These are phyloP conservation scores for Argentina silus DNA, from an alignment of 2,797 vertebrate species.

Conservation along the genomic window DNA sequence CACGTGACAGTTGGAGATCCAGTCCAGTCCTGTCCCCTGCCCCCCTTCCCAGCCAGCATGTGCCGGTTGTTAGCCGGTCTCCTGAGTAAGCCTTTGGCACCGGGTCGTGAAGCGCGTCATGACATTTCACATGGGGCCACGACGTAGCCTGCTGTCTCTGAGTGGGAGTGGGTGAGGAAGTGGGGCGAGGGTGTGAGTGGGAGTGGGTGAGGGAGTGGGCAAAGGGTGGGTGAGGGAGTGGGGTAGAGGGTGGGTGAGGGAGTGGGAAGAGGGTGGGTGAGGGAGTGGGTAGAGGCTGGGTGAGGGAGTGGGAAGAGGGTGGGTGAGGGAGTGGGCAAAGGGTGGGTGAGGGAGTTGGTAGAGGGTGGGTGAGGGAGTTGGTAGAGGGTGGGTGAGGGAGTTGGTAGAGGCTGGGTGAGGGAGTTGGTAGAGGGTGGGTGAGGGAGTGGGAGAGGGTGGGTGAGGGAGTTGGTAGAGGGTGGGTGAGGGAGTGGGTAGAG, in stretches of 20 bases:
- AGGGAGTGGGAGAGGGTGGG: neutral
- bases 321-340: neutral
- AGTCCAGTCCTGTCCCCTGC: no score
- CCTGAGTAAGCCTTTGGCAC: conserved; percentile 18
- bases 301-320: neutral
- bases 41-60: no score
- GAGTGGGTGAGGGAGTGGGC: neutral
- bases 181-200: neutral
- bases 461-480: neutral
- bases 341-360: neutral
- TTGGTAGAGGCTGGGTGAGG: conserved; percentile 1
- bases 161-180: conserved; percentile 3
- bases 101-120: conserved; percentile 24
- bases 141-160: neutral
- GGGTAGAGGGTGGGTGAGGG: neutral
- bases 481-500: neutral
- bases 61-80: conserved; percentile 10
- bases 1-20: neutral
- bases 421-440: neutral
- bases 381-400: no score
- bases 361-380: neutral
- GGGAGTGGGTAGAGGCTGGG: neutral
- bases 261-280: no score
- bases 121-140: conserved; percentile 23
- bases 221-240: neutral